Base-by-base conservation (phyloP, 2,888 invertebrate species). In the Icerya purchasi region DNA sequence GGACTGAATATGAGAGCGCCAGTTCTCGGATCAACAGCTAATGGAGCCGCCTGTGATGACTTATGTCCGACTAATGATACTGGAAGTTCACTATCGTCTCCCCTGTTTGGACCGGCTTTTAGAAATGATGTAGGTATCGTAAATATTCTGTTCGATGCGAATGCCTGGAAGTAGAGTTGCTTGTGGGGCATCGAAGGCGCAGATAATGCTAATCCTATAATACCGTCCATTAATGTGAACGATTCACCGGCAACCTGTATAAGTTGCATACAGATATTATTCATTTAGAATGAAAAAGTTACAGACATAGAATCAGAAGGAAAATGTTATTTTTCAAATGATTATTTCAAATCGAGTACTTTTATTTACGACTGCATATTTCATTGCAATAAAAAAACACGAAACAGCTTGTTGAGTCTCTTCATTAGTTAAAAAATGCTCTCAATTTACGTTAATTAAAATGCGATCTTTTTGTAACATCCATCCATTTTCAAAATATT, bases 31-130 rank as follows among this genome's bases (percentile, higher is more conserved):
- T 86, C 83, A 0, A 86, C 78, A 0, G 82, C 77, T 21, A 88
- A 68, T 0, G 83, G 84, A 5, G 88, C 75, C 2, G 88, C 87
- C 70, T 87, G 87, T 0, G 88, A 88, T 0, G 87, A 85, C 71
- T 89, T 88, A 67, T 81, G 82, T 0, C 88, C 88, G 18, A 86
- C 84, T 54, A 87, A 73, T 63, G 80, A 79, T 0, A 88, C 82
- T 1, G 86, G 86, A 57, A 88, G 70, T 63, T 81, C 80, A 53
- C 82, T 78, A 50, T 80, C 81, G 65, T 80, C 80, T 0, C 81
- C 78, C 1, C 80, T 76, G 53, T 66, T 67, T 0, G 87, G 86
- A 1, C 87, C 87, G 1, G 82, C 77, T 1, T 80, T 78, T 19
- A 89, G 72, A 0, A 79, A 82, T 0, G 83, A 76, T 0, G 86